Evolutionary conservation across 2,113 vertebrate species (phyloP), one percentile per base, ranked within the genome.

Genomic region (Bostrychus sinensis): DNA sequence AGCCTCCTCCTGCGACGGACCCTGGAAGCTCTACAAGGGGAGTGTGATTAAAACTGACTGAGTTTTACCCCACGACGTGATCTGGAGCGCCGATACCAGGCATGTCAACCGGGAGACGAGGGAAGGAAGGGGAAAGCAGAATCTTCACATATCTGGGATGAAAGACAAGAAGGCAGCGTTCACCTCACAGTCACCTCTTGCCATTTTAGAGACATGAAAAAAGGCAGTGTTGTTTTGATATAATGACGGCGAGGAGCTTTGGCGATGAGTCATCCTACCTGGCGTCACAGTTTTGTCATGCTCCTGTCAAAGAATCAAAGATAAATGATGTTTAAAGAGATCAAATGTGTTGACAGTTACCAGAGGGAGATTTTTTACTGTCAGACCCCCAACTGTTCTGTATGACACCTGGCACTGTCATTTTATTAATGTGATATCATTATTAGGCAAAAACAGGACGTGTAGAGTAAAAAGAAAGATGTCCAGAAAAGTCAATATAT

Each of bases 31-130:
- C 62, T 39, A 28, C 34, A 42, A 66, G 75, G 60, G n/a, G 80
- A 63, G 32, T 50, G 75, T 72, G 77, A 86, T 85, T 86, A 81
- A 73, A 80, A 62, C 60, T 38, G 81, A 83, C 79, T 50, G 60
- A 56, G 66, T 67, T 80, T 28, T 5, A 23, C 19, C 61, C 14
- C 20, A 1, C 39, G 70, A 75, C 65, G 62, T 73, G 80, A 79
- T 72, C 43, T 20, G 20, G 65, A 62, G 22, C 61, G 75, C 34
- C 10, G 55, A 78, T 69, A 48, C 26, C 64, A 71, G 62, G 56
- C 43, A 12, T 20, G 63, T 66, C 57, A 48, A 45, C 19, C 8
- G 25, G 30, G 32, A 63, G 66, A 53, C 16, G 68, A 56, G 66
- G 17, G 70, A 75, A 13, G 26, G 48, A 20, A 20, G 67, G 5